A percentile compares a stretch with the other conserved stretches of the same genome.
Evolutionary conservation across 2,888 invertebrate species (phyloP).

Genomic region (Conomelus anceps): DNA sequence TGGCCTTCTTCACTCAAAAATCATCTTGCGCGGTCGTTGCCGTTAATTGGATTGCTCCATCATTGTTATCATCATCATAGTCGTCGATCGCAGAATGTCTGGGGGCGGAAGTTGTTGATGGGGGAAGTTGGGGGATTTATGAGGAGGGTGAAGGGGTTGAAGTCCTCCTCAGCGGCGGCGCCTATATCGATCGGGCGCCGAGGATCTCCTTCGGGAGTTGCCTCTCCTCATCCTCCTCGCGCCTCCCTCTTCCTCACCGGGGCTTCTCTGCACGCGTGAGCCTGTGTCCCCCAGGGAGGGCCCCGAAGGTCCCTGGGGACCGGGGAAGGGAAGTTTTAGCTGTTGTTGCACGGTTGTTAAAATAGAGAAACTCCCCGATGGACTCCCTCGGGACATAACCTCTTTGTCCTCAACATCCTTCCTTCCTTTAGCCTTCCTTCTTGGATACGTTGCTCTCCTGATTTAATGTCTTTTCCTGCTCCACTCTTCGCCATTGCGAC

Average conservation of each 20-base stretch:
- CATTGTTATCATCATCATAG: not conserved
- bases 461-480: not conserved
- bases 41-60: not conserved
- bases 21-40: not conserved
- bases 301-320: not conserved
- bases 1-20: not conserved
- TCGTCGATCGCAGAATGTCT: not conserved
- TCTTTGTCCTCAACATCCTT: slow-evolving; percentile 4
- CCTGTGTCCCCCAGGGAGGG: not conserved
- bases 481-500: not conserved
- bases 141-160: not conserved
- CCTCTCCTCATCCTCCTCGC: not conserved
- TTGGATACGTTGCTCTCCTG: slow-evolving; percentile 10
- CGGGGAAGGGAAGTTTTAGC: slow-evolving; percentile 11
- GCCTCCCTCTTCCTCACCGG: not conserved
- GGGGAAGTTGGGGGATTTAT: not conserved
- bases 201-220: not conserved
- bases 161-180: not conserved
- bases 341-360: slow-evolving; percentile 13
- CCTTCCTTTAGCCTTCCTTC: not conserved
- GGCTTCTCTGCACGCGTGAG: not conserved
- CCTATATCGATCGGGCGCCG: not conserved
- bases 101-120: not conserved
- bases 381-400: slow-evolving; percentile 5
- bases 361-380: slow-evolving; percentile 9